Base-by-base conservation (phyloP, 2,888 invertebrate species). In the Epicampocera succincta region DNA sequence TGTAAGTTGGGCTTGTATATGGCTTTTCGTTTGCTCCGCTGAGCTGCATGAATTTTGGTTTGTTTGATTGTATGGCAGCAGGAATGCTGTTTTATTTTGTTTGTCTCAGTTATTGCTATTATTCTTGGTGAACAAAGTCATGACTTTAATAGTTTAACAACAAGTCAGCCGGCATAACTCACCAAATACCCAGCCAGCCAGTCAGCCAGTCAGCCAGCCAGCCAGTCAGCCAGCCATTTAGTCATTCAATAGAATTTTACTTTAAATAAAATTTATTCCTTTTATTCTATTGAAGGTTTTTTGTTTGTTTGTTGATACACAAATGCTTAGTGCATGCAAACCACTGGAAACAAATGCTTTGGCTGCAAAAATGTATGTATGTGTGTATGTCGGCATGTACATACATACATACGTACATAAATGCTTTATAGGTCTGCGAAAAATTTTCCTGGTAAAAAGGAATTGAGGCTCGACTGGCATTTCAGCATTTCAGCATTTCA, bases 221-320 rank as follows among this genome's bases (percentile, higher is more conserved):
- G 48, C 48, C 46, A 33, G 17, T 19, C 19, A 50, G 19, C 56
- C 68, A 60, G 29, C 38, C 58, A 60, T 42, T 60, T 52, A 46
- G 61, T 38, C 38, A 76, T 71, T 80, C 42, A 77, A 73, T 81
- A 68, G 61, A 75, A 46, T 66, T 75, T 71, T 61, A 44, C n/a
- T 65, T 63, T 46, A 54, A 56, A 54, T 50, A 42, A 42, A 19
- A 63, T 66, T 50, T 58, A 38, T 46, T 60, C 44, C 29, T 52
- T 65, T 48, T 48, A 54, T 44, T 48, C 19, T 15, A 15, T 60
- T 33, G 33, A 33, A 33, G 8, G 33, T 60, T 72, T 75, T 56
- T 33, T 33, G 9, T 33, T 33, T 9, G 3, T 33, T 33, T 33
- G 3, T 25, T 25, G 5, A 25, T 5, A 25, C 5, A 25, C 5